phyloP scores from a whole-genome alignment of 2,797 vertebrate species.

The Columba guinea region DNA sequence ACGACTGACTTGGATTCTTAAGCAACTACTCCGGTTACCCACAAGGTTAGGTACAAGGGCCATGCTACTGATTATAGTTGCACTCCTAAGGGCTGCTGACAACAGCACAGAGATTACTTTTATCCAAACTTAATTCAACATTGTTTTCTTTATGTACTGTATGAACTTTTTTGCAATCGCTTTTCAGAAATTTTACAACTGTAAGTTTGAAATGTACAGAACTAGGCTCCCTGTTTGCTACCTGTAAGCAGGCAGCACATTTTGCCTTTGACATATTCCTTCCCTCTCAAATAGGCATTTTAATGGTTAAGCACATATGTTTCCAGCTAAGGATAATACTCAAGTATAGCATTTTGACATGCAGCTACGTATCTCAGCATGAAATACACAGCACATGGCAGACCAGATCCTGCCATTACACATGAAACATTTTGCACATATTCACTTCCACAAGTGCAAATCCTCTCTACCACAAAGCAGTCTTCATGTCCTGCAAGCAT shows the following conservation, averaged over 20 bases:
- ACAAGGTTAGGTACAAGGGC: background rate
- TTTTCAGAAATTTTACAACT: background rate
- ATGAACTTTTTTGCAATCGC: background rate
- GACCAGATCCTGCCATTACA: background rate
- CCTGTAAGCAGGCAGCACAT: background rate
- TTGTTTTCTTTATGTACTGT: background rate
- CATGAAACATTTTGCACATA: background rate
- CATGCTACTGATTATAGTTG: background rate
- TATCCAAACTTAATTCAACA: background rate
- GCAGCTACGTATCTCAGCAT: background rate
- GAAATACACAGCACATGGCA: background rate
- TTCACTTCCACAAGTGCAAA: background rate
- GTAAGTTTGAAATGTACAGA: background rate
- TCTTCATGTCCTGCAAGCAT: background rate
- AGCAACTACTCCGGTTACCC: background rate
- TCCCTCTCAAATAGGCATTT: background rate
- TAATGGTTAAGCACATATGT: background rate
- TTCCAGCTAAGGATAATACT: background rate
- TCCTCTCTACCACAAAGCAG: background rate
- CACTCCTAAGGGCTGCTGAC: background rate
- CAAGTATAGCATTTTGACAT: background rate
- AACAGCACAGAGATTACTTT: background rate
- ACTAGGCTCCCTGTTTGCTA: background rate
- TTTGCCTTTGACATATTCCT: background rate
- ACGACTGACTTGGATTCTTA: background rate